Conservation (phyloP, 2,113 vertebrate species). For the Heterotilapia buettikoferi region DNA sequence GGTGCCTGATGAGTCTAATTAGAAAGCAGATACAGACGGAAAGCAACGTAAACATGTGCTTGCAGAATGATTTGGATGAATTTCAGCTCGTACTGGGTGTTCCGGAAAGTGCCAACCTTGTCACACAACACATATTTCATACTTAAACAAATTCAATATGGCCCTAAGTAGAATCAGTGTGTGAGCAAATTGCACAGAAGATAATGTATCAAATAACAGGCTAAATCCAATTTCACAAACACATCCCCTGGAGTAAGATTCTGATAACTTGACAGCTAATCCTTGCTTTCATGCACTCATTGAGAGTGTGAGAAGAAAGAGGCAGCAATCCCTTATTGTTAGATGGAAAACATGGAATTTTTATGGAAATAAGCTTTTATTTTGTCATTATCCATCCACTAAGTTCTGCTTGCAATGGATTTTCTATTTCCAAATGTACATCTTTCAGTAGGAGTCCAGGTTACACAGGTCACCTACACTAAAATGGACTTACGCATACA, state of each 20-base stretch:
- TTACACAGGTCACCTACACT: background rate
- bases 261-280: slow-evolving; percentile 18
- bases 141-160: slow-evolving; percentile 32
- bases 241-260: slow-evolving; percentile 18
- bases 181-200: slow-evolving; percentile 30
- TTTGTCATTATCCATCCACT: background rate
- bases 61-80: background rate
- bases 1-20: background rate
- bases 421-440: slow-evolving; percentile 30
- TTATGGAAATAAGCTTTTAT: slow-evolving; percentile 16
- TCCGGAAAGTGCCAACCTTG: background rate
- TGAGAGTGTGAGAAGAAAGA: background rate
- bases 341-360: slow-evolving; percentile 16
- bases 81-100: background rate
- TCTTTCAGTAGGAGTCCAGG: slow-evolving; percentile 3
- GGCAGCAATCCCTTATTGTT: background rate
- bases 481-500: background rate
- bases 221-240: slow-evolving; percentile 52
- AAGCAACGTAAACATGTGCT: background rate
- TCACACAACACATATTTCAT: slow-evolving; percentile 21
- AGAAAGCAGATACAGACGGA: slow-evolving; percentile 9
- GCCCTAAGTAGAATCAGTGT: slow-evolving; percentile 24
- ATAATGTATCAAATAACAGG: slow-evolving; percentile 43
- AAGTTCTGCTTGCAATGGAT: slow-evolving; percentile 10
- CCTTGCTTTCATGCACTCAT: background rate